These are phyloP conservation scores for Astreopora myriophthalma DNA, from an alignment of 64 coral and sea anemone species.

Conservation along the genomic window DNA sequence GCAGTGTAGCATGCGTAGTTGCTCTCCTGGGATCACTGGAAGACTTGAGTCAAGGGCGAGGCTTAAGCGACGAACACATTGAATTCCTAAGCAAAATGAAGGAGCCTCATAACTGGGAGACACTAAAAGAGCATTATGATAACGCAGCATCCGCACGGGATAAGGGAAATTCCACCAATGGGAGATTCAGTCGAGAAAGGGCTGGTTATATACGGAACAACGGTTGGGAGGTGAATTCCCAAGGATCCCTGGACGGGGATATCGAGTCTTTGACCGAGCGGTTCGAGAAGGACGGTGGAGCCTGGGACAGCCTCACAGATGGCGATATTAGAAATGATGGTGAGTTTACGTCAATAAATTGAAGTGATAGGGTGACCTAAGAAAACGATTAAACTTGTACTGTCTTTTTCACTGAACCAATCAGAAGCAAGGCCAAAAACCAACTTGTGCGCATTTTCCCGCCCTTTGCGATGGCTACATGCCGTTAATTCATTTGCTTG, in stretches of 20 bases:
- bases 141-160: conserved; percentile 83
- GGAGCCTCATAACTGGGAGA: conserved; percentile 91
- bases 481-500: too few relatives aligned
- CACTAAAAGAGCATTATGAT: conserved; percentile 70
- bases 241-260: conserved; percentile 71
- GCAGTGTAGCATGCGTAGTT: conserved; percentile 98
- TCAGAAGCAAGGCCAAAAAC: too few relatives aligned
- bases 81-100: conserved; percentile 91
- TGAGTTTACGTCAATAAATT: neutral
- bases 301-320: conserved; percentile 61
- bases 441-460: too few relatives aligned
- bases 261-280: conserved; percentile 88
- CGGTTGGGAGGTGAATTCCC: conserved; percentile 78
- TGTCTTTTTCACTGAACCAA: too few relatives aligned
- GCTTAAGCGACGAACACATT: conserved; percentile 87
- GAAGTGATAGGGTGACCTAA: neutral
- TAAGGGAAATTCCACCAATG: conserved; percentile 57
- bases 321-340: conserved; percentile 75
- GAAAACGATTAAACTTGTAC: neutral
- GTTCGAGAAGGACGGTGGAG: conserved; percentile 74
- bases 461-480: too few relatives aligned
- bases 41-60: conserved; percentile 93
- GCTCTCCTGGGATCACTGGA: conserved; percentile 94
- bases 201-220: conserved; percentile 44
- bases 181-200: conserved; percentile 32